Percentiles rank a stretch among this genome's conserved stretches.
Evolutionary conservation across 2,888 invertebrate genomes (phyloP).

Genomic region (Limenitis camilla): DNA sequence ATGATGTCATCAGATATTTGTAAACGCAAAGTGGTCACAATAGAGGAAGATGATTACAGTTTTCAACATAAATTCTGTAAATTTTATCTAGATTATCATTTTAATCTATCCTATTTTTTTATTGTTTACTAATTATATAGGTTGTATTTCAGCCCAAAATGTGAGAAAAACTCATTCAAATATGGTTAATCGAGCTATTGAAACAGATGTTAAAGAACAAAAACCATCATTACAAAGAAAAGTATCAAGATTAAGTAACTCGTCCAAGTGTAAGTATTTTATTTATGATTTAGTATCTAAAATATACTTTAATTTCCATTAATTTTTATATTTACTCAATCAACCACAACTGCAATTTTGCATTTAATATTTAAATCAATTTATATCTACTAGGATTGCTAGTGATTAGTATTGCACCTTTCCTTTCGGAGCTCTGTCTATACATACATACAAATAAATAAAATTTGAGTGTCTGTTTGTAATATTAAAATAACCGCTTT

Average conservation of each 20-base stretch:
- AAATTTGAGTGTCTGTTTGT: too few species aligned
- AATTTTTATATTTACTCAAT: too few species aligned
- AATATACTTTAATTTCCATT: too few species aligned
- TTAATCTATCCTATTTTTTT: neutral
- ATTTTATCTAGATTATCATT: slow-evolving; percentile 26
- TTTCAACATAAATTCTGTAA: slow-evolving; percentile 46
- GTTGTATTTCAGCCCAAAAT: slow-evolving; percentile 33
- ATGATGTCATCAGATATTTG: slow-evolving; percentile 33
- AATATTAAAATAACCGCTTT: too few species aligned
- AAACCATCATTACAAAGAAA: slow-evolving; percentile 34
- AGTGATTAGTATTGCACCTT: too few species aligned
- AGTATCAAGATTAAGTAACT: slow-evolving; percentile 35
- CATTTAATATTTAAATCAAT: too few species aligned
- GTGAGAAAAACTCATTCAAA: slow-evolving; percentile 30
- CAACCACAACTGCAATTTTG: too few species aligned
- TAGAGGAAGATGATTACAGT: slow-evolving; percentile 49
- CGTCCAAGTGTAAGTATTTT: slow-evolving; percentile 40
- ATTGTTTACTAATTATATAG: neutral
- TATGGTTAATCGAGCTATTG: slow-evolving; percentile 32
- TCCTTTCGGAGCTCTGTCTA: too few species aligned
- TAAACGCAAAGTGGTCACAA: slow-evolving; percentile 56
- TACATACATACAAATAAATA: too few species aligned
- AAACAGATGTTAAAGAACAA: slow-evolving; percentile 33
- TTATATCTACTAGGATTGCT: too few species aligned
- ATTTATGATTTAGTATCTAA: neutral